phyloP scores from a whole-genome alignment of 2,797 vertebrate genomes.

The Anguilla marmorata region DNA sequence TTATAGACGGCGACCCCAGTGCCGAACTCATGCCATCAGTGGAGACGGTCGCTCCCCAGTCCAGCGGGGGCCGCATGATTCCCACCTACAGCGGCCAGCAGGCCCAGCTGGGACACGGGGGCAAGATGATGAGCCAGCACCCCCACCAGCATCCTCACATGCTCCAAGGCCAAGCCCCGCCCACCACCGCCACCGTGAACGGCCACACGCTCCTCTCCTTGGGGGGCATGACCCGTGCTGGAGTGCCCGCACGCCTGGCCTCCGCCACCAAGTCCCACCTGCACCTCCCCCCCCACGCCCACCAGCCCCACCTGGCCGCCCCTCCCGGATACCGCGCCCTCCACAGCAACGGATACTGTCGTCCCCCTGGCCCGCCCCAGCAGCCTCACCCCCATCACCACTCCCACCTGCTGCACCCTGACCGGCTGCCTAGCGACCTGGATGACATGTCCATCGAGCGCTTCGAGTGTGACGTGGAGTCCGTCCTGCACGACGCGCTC shows the following conservation, averaged over 20 bases:
- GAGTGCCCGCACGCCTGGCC: slow-evolving; percentile 72
- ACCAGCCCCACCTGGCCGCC: slow-evolving; percentile 71
- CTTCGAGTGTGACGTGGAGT: slow-evolving; percentile 95
- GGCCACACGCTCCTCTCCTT: slow-evolving; percentile 80
- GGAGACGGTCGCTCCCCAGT: slow-evolving; percentile 75
- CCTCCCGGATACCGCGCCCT: slow-evolving; percentile 68
- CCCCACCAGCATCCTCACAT: slow-evolving; percentile 47
- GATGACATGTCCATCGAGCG: slow-evolving; percentile 95
- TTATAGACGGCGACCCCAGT: slow-evolving; percentile 82
- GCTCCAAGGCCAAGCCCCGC: slow-evolving; percentile 73
- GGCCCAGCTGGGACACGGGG: slow-evolving; percentile 69
- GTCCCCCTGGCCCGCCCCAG: slow-evolving; percentile 63
- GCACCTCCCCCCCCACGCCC: slow-evolving; percentile 77
- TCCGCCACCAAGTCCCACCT: slow-evolving; percentile 80
- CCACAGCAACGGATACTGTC: slow-evolving; percentile 79
- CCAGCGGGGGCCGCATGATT: slow-evolving; percentile 60
- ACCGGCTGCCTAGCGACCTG: slow-evolving; percentile 95
- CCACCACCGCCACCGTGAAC: slow-evolving; percentile 73
- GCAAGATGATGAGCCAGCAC: slow-evolving; percentile 67
- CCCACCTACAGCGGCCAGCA: slow-evolving; percentile 64
- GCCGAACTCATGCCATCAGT: slow-evolving; percentile 77
- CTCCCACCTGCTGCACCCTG: slow-evolving; percentile 76
- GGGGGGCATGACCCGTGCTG: slow-evolving; percentile 74
- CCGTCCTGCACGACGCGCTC: slow-evolving; percentile 93
- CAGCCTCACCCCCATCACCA: slow-evolving; percentile 43